Conservation (phyloP, 1,140 invertebrate genomes). For the Calephelis nemesis region DNA sequence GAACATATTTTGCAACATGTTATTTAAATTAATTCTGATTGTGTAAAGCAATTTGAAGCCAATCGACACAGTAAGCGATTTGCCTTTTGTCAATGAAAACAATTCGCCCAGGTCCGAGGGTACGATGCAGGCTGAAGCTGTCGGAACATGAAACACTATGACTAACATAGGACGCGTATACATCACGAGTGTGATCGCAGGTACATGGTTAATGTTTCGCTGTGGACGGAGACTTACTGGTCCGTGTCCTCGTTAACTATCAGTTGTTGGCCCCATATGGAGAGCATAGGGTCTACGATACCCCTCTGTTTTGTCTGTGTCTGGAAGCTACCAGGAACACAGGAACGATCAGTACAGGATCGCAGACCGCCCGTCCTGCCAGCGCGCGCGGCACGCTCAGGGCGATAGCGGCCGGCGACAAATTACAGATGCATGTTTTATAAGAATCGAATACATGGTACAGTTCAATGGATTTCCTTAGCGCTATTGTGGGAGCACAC, state of each 20-base stretch:
- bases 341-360: slow-evolving; percentile 54
- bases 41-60: slow-evolving; percentile 6
- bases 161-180: slow-evolving; percentile 57
- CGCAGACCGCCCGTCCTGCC: slow-evolving; percentile 24
- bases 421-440: slow-evolving; percentile 12
- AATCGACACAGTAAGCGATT: slow-evolving; percentile 7
- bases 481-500: slow-evolving; percentile 23
- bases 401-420: slow-evolving; percentile 26
- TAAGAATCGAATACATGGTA: slow-evolving; percentile 13
- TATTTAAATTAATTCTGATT: not conserved
- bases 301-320: slow-evolving; percentile 95
- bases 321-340: slow-evolving; percentile 90
- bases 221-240: slow-evolving; percentile 88
- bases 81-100: not conserved
- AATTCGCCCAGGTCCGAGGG: slow-evolving; percentile 45
- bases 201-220: slow-evolving; percentile 58
- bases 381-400: slow-evolving; percentile 20
- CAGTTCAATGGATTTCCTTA: slow-evolving; percentile 16
- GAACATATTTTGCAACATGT: not conserved
- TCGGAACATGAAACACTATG: slow-evolving; percentile 55
- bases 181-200: slow-evolving; percentile 45
- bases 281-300: slow-evolving; percentile 97
- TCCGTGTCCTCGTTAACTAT: slow-evolving; percentile 97
- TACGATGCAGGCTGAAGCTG: slow-evolving; percentile 33
- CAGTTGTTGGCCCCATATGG: slow-evolving; percentile 97